These are phyloP conservation scores for Chunga burmeisteri DNA, from an alignment of 2,113 vertebrate species.

Conservation along the genomic window DNA sequence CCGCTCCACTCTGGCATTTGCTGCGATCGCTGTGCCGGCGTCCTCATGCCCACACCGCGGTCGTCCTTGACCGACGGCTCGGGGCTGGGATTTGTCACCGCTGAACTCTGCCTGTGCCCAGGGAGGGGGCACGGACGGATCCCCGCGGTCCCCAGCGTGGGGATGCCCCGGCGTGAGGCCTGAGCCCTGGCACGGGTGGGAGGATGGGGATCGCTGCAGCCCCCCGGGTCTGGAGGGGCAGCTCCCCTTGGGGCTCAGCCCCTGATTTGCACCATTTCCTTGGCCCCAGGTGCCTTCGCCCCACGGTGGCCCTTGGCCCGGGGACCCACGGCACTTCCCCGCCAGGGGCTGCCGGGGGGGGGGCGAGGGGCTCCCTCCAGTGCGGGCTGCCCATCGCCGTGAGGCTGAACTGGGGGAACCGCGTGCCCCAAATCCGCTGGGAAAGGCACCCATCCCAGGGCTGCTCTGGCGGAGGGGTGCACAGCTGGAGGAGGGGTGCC, in stretches of 20 bases:
- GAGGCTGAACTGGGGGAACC: neutral
- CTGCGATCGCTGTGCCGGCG: fast-evolving
- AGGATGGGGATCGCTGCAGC: neutral
- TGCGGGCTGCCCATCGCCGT: fast-evolving
- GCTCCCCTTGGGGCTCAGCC: neutral
- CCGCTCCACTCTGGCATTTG: neutral
- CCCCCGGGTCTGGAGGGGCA: neutral
- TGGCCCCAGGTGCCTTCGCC: neutral
- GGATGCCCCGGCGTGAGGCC: neutral
- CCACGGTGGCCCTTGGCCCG: fast-evolving
- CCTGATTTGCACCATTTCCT: neutral
- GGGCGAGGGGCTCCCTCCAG: neutral
- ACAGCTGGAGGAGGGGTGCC: neutral
- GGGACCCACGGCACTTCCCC: fast-evolving
- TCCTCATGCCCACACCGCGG: fast-evolving
- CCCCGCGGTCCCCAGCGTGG: fast-evolving
- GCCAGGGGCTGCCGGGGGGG: fast-evolving
- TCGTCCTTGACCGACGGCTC: neutral
- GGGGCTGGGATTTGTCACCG: neutral
- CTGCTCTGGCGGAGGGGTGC: fast-evolving
- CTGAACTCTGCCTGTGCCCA: neutral
- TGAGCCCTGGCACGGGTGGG: fast-evolving
- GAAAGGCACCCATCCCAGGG: neutral
- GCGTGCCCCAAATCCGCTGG: fast-evolving
- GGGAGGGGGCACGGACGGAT: neutral